A percentile compares a stretch with the other conserved stretches of the same genome.
Conservation (phyloP, 1,140 invertebrate species). For the Orussus abietinus region DNA sequence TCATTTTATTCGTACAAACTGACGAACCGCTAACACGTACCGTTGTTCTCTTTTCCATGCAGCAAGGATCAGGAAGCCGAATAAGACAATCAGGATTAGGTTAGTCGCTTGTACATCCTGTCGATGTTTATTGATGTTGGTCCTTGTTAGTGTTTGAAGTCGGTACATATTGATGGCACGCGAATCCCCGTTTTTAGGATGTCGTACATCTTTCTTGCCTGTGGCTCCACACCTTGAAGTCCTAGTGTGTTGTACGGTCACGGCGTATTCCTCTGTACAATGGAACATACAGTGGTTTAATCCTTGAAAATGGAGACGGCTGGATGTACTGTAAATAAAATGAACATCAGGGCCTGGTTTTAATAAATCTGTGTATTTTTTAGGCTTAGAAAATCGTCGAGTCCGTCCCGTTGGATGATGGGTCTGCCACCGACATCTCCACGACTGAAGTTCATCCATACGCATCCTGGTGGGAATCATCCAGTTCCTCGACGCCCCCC, state of each 20-base stretch:
- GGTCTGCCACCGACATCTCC: conserved; percentile 39
- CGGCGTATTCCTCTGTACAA: too few relatives aligned
- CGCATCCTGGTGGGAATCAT: conserved; percentile 26
- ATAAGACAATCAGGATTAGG: conserved; percentile 33
- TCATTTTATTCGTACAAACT: conserved; percentile 1
- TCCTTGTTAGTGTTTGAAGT: conserved; percentile 11
- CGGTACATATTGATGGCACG: conserved; percentile 7
- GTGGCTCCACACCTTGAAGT: too few relatives aligned
- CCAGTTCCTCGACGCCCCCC: conserved; percentile 33
- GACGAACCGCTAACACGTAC: too few relatives aligned
- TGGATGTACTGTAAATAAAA: too few relatives aligned
- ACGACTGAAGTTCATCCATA: conserved; percentile 37
- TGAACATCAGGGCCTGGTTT: too few relatives aligned
- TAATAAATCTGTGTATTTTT: conserved; percentile 34
- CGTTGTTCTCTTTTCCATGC: conserved; percentile 26
- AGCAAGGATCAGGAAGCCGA: conserved; percentile 33
- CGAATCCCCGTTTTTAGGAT: too few relatives aligned
- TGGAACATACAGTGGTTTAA: too few relatives aligned
- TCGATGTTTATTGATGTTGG: conserved; percentile 10
- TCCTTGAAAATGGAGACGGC: too few relatives aligned
- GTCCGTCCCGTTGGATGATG: conserved; percentile 59
- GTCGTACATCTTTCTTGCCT: too few relatives aligned
- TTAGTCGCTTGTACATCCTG: conserved; percentile 27
- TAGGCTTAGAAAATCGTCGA: conserved; percentile 63
- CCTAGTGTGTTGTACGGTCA: too few relatives aligned